phyloP scores from a whole-genome alignment of 2,113 vertebrate species.

The Trichechus manatus region DNA sequence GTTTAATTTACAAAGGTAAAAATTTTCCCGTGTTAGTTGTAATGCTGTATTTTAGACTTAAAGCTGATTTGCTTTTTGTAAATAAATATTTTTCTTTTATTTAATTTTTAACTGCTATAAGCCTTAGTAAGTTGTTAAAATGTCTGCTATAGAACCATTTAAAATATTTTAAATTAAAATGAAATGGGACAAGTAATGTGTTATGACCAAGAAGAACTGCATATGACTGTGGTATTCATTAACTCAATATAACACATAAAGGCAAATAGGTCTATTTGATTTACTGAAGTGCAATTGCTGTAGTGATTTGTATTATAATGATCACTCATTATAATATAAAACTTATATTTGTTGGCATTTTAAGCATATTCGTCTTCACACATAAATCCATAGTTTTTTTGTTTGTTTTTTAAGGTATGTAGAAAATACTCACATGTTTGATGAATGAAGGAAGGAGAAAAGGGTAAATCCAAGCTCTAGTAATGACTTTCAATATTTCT shows the following conservation, averaged over 20 bases:
- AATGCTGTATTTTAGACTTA: neutral
- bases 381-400: neutral
- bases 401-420: neutral
- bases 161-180: constrained; percentile 14
- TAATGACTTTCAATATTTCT: constrained; percentile 52
- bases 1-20: neutral
- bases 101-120: neutral
- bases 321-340: neutral
- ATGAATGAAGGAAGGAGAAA: neutral
- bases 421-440: constrained; percentile 5
- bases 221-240: neutral
- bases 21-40: neutral
- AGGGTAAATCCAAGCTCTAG: neutral
- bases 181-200: neutral
- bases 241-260: neutral
- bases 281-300: neutral
- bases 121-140: constrained; percentile 23
- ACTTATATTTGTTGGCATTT: neutral
- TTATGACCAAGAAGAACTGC: neutral
- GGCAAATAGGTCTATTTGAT: neutral
- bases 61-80: neutral
- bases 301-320: constrained; percentile 22
- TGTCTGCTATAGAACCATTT: neutral
- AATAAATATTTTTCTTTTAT: constrained; percentile 49
- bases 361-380: neutral